phyloP scores from a whole-genome alignment of 2,888 invertebrate species.

The Micoletzkya japonica region DNA sequence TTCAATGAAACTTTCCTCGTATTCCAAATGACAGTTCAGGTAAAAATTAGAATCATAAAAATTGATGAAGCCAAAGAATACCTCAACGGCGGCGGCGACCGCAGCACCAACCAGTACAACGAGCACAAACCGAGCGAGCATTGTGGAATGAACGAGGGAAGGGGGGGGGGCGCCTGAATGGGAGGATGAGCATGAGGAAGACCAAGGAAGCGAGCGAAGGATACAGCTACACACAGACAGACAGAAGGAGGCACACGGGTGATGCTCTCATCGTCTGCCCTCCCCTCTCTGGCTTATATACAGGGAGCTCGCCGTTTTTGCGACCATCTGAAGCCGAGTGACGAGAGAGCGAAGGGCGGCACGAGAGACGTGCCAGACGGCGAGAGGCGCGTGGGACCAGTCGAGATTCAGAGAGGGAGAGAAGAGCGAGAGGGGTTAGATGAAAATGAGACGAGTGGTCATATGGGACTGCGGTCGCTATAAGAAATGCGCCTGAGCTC shows the following conservation, averaged over 20 bases:
- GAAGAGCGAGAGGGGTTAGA: not conserved
- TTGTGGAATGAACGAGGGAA: too few species aligned
- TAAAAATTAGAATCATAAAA: too few species aligned
- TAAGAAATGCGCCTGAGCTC: too few species aligned
- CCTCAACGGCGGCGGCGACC: not conserved
- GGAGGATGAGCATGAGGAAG: not conserved
- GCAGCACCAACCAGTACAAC: not conserved
- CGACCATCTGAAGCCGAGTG: slow-evolving; percentile 15
- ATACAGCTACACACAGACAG: not conserved
- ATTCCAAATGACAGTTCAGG: too few species aligned
- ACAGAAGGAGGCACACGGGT: not conserved
- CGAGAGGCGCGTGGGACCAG: not conserved
- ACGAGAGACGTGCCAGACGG: not conserved
- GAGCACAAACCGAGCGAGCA: not conserved
- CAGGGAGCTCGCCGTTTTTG: slow-evolving; percentile 15
- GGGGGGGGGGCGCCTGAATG: too few species aligned
- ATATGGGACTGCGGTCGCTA: too few species aligned
- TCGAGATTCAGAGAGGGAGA: slow-evolving; percentile 6
- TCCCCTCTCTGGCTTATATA: slow-evolving; percentile 22
- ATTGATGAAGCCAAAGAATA: not conserved
- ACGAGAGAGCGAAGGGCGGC: not conserved
- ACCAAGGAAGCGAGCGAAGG: not conserved
- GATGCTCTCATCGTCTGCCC: not conserved
- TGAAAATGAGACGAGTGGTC: not conserved
- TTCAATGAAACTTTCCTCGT: not conserved